phyloP scores from a whole-genome alignment of 2,797 vertebrate species.

The Poeciliopsis turneri region DNA sequence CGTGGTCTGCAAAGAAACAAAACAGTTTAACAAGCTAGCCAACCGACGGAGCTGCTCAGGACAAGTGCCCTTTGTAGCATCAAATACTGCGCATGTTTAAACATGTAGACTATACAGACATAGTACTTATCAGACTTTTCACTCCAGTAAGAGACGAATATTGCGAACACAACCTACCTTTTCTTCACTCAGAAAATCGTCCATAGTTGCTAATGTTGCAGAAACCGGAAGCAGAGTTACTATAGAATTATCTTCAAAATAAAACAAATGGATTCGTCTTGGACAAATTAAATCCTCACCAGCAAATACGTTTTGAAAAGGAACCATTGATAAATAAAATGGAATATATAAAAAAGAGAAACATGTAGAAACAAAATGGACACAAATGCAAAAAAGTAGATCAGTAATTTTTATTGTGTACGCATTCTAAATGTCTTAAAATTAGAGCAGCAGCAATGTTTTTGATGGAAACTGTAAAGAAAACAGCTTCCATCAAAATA shows the following conservation, averaged over 20 bases:
- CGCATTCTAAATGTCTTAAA: not conserved
- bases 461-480: not conserved
- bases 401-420: not conserved
- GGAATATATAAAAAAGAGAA: not conserved
- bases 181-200: constrained; percentile 68
- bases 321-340: not conserved
- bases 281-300: not conserved
- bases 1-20: constrained; percentile 76
- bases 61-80: not conserved
- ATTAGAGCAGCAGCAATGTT: not conserved
- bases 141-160: not conserved
- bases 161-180: constrained; percentile 59
- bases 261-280: not conserved
- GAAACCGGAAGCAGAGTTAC: not conserved
- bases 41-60: not conserved
- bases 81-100: not conserved
- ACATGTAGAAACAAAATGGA: not conserved
- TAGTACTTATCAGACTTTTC: not conserved
- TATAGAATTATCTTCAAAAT: constrained; percentile 1
- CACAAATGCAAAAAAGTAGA: not conserved
- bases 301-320: not conserved
- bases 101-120: not conserved
- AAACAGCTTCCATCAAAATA: too few relatives aligned
- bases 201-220: constrained; percentile 56
- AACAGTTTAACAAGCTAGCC: not conserved